Conservation (phyloP, 1,140 invertebrate genomes). For the Hycleus phaleratus region DNA sequence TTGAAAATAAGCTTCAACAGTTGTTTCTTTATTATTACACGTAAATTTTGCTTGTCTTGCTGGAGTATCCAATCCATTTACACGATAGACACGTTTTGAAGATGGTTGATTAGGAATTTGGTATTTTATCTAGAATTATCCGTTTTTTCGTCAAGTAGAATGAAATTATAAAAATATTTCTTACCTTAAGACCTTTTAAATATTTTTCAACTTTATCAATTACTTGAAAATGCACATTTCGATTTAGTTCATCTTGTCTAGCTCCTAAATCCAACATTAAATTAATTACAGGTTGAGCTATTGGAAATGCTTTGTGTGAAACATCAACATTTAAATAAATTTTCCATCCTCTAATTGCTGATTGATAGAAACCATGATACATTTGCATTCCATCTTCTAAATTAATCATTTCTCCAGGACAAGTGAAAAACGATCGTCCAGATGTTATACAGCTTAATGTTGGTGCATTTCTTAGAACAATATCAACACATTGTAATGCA, state of each 20-base stretch:
- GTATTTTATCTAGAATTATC: constrained; percentile 26
- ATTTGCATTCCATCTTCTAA: constrained; percentile 53
- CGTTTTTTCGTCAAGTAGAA: not conserved
- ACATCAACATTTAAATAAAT: constrained; percentile 71
- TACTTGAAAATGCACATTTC: not conserved
- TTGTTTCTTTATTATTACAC: constrained; percentile 35
- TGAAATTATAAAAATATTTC: no score
- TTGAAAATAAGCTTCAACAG: constrained; percentile 48
- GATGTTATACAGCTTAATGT: constrained; percentile 39
- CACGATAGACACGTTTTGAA: constrained; percentile 43
- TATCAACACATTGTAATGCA: constrained; percentile 69
- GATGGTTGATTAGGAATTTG: constrained; percentile 41
- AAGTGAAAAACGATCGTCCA: constrained; percentile 41
- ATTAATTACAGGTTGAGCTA: constrained; percentile 34
- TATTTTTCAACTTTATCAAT: not conserved
- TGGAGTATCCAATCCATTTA: constrained; percentile 43
- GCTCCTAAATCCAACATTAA: constrained; percentile 34
- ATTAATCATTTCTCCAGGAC: constrained; percentile 25
- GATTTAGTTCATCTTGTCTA: not conserved
- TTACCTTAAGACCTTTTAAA: not conserved
- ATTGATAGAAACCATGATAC: constrained; percentile 66
- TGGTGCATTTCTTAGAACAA: constrained; percentile 63
- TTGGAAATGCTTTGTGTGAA: constrained; percentile 51
- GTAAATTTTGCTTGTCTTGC: constrained; percentile 40
- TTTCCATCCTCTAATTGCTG: constrained; percentile 61